Conservation (phyloP, 2,113 vertebrate species). For the Neofelis nebulosa region DNA sequence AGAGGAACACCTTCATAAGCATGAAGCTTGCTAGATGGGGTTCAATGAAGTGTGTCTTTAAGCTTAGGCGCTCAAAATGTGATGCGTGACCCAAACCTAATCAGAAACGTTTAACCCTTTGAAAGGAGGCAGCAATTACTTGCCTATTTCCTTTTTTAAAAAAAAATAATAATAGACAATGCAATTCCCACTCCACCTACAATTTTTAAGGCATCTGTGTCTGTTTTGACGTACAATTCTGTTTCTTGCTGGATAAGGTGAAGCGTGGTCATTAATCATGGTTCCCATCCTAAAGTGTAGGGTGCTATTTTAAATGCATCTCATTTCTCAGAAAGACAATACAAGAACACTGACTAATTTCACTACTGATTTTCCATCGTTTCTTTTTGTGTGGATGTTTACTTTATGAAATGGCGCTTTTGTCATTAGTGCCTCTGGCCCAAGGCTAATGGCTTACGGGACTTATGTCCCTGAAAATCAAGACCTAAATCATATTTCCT, state of each 20-base stretch:
- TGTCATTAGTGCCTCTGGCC: conserved; percentile 23
- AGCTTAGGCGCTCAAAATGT: conserved; percentile 77
- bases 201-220: conserved; percentile 57
- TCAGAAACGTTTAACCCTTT: conserved; percentile 82
- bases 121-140: conserved; percentile 63
- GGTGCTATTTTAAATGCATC: not conserved
- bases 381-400: conserved; percentile 46
- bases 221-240: conserved; percentile 14
- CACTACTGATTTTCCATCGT: not conserved
- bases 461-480: not conserved
- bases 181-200: not conserved
- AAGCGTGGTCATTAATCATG: not conserved
- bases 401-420: not conserved
- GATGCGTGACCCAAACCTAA: conserved; percentile 81
- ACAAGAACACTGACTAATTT: conserved; percentile 6
- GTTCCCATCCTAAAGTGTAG: conserved; percentile 16
- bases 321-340: conserved; percentile 55
- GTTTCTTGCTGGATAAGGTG: not conserved
- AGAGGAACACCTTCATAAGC: conserved; percentile 86
- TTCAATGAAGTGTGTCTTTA: conserved; percentile 85
- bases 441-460: not conserved
- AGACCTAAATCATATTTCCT: not conserved
- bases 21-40: conserved; percentile 83
- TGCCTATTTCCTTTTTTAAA: conserved; percentile 10
- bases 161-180: conserved; percentile 19